Evolutionary conservation across 2,888 invertebrate species (phyloP).

Genomic region (Hyposoter dolosus): DNA sequence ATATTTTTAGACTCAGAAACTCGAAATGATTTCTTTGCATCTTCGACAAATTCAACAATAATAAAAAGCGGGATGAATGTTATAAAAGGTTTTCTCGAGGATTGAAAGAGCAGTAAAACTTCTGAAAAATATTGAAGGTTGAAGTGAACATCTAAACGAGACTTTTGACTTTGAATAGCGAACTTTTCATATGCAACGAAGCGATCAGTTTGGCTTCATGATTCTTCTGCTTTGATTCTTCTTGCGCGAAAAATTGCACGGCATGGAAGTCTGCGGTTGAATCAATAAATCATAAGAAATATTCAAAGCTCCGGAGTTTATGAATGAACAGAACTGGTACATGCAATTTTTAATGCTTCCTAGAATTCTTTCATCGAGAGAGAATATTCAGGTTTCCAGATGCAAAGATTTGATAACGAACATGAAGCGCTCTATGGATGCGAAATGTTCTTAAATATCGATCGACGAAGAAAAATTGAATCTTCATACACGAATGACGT

Average conservation of each 20-base stretch:
- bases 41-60: background rate
- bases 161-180: background rate
- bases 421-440: background rate
- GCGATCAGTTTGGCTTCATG: background rate
- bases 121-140: background rate
- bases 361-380: background rate
- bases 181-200: conserved; percentile 7
- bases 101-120: conserved; percentile 16
- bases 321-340: background rate
- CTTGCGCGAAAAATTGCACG: background rate
- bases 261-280: background rate
- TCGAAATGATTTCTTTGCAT: background rate
- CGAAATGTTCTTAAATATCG: background rate
- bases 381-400: background rate
- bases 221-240: background rate
- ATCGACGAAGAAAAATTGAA: background rate
- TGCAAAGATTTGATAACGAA: background rate
- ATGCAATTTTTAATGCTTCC: background rate
- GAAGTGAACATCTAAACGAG: background rate
- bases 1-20: background rate
- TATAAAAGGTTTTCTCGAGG: background rate
- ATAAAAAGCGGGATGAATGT: background rate
- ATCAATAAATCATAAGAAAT: background rate
- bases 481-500: background rate
- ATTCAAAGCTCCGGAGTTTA: background rate